Percentiles rank a stretch among this genome's conserved stretches.
Evolutionary conservation across 1,140 invertebrate species (phyloP).

Genomic region (Lepidurus couesii): DNA sequence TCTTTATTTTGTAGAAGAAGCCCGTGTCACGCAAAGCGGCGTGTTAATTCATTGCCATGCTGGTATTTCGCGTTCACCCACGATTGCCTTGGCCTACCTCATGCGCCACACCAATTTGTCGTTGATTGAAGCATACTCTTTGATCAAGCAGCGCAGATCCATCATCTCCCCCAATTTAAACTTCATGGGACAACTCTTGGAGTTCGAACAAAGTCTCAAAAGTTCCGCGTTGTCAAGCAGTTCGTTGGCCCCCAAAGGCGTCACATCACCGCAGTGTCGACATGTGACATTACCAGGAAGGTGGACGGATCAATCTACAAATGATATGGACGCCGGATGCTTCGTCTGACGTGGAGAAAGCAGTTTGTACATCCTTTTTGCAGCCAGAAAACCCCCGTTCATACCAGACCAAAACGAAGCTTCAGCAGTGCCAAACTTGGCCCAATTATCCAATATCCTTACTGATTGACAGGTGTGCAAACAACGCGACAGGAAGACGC

Average conservation of each 20-base stretch:
- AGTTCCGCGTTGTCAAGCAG: not conserved
- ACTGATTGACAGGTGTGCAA: not conserved
- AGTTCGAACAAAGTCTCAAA: conserved; percentile 67
- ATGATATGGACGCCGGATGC: not conserved
- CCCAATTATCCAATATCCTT: not conserved
- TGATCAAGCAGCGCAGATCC: conserved; percentile 74
- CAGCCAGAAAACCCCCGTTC: not conserved
- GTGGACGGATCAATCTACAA: not conserved
- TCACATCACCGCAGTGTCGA: conserved; percentile 20
- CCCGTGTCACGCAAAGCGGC: conserved; percentile 64
- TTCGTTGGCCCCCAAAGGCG: not conserved
- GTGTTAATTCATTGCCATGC: conserved; percentile 93
- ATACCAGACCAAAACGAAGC: not conserved
- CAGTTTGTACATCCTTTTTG: not conserved
- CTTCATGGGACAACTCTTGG: conserved; percentile 90
- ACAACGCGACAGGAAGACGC: not conserved
- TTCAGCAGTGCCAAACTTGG: not conserved
- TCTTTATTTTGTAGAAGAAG: conserved; percentile 68
- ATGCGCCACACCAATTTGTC: conserved; percentile 80
- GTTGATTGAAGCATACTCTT: conserved; percentile 84
- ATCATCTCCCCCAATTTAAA: conserved; percentile 96
- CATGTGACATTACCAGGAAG: not conserved
- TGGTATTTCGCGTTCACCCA: conserved; percentile 88
- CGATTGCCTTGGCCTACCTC: conserved; percentile 89
- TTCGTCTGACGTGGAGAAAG: not conserved